Evolutionary conservation across 2,888 invertebrate species (phyloP).

Genomic region (Drosophila bunnanda): DNA sequence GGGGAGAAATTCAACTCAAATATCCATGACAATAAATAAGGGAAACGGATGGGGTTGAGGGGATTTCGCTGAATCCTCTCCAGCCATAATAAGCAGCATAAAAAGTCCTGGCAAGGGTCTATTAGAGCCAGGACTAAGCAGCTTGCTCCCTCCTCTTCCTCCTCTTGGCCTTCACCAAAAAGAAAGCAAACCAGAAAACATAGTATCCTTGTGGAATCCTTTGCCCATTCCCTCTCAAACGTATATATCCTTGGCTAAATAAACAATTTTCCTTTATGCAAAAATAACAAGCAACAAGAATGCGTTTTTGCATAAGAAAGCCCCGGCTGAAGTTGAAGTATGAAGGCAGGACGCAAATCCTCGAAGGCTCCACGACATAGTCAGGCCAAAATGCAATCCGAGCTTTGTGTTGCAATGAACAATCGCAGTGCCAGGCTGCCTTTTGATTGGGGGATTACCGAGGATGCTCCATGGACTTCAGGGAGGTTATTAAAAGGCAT

Average conservation of each 20-base stretch:
- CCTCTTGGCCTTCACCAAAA: neutral
- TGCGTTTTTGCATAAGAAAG: conserved; percentile 73
- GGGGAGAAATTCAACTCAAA: conserved; percentile 33
- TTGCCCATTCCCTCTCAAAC: conserved; percentile 44
- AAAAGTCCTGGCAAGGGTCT: conserved; percentile 65
- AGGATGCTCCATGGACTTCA: conserved; percentile 1
- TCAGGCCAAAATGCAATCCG: conserved; percentile 39
- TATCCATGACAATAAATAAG: conserved; percentile 63
- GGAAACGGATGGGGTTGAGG: neutral
- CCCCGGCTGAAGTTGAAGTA: conserved; percentile 62
- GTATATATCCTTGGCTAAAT: conserved; percentile 58
- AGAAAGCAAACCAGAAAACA: neutral
- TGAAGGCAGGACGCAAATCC: conserved; percentile 42
- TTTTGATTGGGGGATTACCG: conserved; percentile 42
- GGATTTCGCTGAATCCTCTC: conserved; percentile 37
- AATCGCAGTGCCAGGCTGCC: conserved; percentile 37
- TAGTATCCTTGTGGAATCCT: conserved; percentile 35
- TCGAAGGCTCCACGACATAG: conserved; percentile 25
- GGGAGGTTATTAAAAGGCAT: conserved; percentile 17
- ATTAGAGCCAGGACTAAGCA: conserved; percentile 58
- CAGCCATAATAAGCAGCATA: conserved; percentile 70
- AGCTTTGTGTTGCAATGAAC: conserved; percentile 37
- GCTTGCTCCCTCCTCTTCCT: conserved; percentile 30
- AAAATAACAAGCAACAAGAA: conserved; percentile 73
- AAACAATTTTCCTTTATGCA: conserved; percentile 80